Conservation (phyloP, 2,888 invertebrate species). For the Drosophila testacea region DNA sequence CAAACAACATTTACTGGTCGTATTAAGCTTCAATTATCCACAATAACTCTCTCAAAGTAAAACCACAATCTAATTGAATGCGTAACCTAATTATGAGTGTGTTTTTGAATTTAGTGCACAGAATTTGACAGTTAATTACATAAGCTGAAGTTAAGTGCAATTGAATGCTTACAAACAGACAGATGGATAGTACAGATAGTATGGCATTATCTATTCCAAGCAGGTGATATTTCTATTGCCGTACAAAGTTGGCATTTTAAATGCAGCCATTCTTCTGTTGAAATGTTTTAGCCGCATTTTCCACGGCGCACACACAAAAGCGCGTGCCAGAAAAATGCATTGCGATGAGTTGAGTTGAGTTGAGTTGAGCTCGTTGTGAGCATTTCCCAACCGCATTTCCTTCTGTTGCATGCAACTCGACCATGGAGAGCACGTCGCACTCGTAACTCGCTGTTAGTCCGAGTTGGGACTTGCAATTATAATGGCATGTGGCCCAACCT, state of each 20-base stretch:
- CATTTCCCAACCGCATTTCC: slow-evolving; percentile 42
- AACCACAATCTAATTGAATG: not conserved
- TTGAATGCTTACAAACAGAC: not conserved
- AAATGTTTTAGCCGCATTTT: slow-evolving; percentile 48
- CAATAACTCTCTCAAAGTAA: no score
- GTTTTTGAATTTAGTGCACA: not conserved
- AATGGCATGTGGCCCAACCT: slow-evolving; percentile 57
- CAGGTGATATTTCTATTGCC: slow-evolving; percentile 31
- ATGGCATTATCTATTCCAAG: slow-evolving; percentile 20
- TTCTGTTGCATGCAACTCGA: slow-evolving; percentile 7
- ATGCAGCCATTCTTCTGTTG: slow-evolving; percentile 25
- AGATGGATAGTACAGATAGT: not conserved
- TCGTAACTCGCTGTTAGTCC: slow-evolving; percentile 60
- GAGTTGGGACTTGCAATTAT: slow-evolving; percentile 62
- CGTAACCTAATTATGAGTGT: not conserved
- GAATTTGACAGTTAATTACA: not conserved
- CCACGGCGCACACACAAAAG: slow-evolving; percentile 25
- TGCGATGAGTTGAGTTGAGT: slow-evolving; percentile 29
- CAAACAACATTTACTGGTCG: no score
- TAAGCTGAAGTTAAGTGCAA: slow-evolving; percentile 1
- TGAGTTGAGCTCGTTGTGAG: slow-evolving; percentile 1
- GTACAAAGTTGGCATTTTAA: slow-evolving; percentile 23
- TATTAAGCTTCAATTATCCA: no score
- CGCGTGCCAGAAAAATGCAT: slow-evolving; percentile 40
- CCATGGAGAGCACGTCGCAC: slow-evolving; percentile 34